A percentile compares a stretch with the other conserved stretches of the same genome.
Conservation (phyloP, 92 coral and sea anemone genomes). For the Paragorgia papillata region DNA sequence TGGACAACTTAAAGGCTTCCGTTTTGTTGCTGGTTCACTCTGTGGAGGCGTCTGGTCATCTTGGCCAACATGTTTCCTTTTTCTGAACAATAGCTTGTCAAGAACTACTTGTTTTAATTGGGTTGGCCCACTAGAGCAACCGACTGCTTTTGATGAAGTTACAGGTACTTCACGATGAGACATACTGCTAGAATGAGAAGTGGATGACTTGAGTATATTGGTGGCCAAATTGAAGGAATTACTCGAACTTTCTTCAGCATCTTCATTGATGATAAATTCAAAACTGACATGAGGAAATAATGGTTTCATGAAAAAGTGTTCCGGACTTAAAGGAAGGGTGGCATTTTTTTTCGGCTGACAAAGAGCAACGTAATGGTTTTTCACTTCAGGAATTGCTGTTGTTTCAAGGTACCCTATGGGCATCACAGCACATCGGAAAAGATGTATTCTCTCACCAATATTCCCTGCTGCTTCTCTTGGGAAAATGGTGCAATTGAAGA, state of each 20-base stretch:
- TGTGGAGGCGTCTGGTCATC: too few relatives aligned
- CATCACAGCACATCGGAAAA: slow-evolving; percentile 45
- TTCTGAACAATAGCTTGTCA: slow-evolving; percentile 19
- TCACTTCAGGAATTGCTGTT: slow-evolving; percentile 14
- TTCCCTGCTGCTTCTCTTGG: neutral
- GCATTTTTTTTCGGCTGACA: too few relatives aligned
- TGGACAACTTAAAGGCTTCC: too few relatives aligned
- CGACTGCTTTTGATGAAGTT: too few relatives aligned
- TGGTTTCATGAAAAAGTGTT: neutral
- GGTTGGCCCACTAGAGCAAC: too few relatives aligned
- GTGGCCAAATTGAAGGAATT: too few relatives aligned
- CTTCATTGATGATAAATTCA: too few relatives aligned
- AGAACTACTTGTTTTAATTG: slow-evolving; percentile 5
- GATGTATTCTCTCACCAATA: slow-evolving; percentile 10
- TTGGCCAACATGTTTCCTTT: slow-evolving; percentile 1
- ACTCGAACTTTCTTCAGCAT: too few relatives aligned
- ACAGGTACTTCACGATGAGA: too few relatives aligned
- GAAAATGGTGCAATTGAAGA: slow-evolving; percentile 43
- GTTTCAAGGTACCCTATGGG: slow-evolving; percentile 26
- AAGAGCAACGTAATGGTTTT: slow-evolving; percentile 43
- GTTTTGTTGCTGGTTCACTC: neutral
- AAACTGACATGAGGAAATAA: too few relatives aligned
- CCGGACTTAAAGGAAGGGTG: neutral
- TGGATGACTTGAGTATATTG: too few relatives aligned
- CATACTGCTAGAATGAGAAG: too few relatives aligned